phyloP scores from a whole-genome alignment of 2,797 vertebrate species.

The Balearica regulorum region DNA sequence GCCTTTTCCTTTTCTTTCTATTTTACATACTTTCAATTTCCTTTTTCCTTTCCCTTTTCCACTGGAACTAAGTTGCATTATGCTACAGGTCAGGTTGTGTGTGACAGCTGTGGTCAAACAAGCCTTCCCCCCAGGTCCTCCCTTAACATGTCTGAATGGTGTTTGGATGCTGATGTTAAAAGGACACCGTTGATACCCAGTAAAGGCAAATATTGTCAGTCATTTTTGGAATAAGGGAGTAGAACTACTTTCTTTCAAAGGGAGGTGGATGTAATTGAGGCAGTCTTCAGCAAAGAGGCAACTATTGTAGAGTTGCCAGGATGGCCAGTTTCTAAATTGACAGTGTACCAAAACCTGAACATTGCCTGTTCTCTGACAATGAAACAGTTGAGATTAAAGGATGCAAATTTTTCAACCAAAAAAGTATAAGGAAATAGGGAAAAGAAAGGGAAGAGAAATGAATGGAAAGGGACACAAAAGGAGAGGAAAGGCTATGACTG shows the following conservation, averaged over 20 bases:
- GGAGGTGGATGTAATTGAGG: neutral
- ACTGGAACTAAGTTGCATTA: neutral
- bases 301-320: neutral
- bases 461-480: neutral
- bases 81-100: neutral
- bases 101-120: neutral
- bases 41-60: neutral
- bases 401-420: neutral
- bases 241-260: neutral
- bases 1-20: neutral
- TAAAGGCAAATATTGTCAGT: neutral
- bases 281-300: neutral
- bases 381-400: neutral
- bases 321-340: neutral
- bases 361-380: neutral
- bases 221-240: neutral
- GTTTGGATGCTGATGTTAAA: neutral
- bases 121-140: neutral
- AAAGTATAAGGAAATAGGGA: neutral
- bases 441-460: neutral
- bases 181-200: neutral
- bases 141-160: neutral
- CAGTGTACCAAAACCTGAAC: neutral
- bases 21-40: neutral
- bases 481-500: neutral